These are phyloP conservation scores for Eudasyphora cyanicolor DNA, from an alignment of 2,888 invertebrate genomes.

Conservation along the genomic window DNA sequence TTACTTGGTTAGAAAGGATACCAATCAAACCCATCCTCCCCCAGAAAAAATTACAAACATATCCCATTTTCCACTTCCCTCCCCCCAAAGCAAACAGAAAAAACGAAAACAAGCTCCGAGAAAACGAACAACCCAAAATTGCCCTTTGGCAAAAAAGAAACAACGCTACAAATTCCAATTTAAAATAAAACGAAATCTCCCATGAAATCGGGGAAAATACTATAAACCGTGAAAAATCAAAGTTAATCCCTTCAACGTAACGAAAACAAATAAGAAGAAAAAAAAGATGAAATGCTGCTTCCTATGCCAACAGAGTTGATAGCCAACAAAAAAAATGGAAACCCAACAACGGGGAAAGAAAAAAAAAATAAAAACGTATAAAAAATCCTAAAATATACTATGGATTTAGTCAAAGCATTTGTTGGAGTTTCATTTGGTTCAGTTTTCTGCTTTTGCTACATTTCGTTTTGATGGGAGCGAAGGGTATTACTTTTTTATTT, in stretches of 20 bases:
- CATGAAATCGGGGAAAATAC: constrained; percentile 39
- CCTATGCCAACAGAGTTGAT: constrained; percentile 39
- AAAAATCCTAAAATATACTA: constrained; percentile 48
- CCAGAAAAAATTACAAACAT: no score
- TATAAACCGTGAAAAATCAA: constrained; percentile 58
- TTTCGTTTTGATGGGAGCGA: constrained; percentile 21
- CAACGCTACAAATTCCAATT: constrained; percentile 16
- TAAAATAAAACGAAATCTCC: constrained; percentile 31
- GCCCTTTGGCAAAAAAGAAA: background rate
- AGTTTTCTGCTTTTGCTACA: constrained; percentile 16
- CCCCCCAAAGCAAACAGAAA: background rate
- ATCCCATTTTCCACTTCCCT: no score
- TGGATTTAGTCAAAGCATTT: constrained; percentile 41
- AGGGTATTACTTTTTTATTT: background rate
- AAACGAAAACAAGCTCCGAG: background rate
- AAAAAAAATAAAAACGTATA: constrained; percentile 23
- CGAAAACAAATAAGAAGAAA: constrained; percentile 25
- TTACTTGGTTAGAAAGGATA: no score
- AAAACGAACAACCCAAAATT: background rate
- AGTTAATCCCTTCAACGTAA: constrained; percentile 50
- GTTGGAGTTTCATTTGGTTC: background rate
- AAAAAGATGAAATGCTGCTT: constrained; percentile 29
- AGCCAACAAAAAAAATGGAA: constrained; percentile 4
- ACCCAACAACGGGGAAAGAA: background rate
- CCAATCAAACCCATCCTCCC: no score